Conservation (phyloP, 2,113 vertebrate species). For the Antigone vipio region DNA sequence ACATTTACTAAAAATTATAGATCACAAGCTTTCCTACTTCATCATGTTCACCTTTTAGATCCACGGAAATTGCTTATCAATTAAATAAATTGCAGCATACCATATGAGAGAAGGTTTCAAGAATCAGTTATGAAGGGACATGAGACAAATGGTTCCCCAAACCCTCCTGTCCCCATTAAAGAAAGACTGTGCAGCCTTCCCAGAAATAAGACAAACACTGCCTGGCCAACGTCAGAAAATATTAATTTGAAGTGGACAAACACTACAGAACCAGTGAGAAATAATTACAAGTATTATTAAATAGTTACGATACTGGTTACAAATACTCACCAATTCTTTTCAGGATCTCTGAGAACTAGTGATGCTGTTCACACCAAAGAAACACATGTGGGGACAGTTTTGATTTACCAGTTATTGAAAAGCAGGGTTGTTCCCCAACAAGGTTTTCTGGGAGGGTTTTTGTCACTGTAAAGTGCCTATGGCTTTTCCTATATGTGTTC, state of each 20-base stretch:
- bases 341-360: background rate
- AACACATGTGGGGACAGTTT: background rate
- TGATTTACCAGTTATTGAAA: background rate
- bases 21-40: background rate
- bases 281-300: background rate
- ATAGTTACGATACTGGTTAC: background rate
- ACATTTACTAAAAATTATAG: background rate
- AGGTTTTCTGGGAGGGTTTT: background rate
- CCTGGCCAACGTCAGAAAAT: background rate
- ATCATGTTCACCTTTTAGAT: background rate
- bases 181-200: background rate
- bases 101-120: background rate
- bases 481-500: background rate
- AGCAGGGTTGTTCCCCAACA: background rate
- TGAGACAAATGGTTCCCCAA: background rate
- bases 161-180: background rate
- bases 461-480: background rate
- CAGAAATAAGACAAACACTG: background rate
- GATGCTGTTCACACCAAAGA: background rate
- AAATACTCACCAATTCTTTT: background rate
- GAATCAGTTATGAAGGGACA: background rate
- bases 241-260: background rate
- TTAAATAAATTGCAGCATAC: background rate
- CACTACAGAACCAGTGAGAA: background rate
- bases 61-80: background rate